Evolutionary conservation across 2,888 invertebrate species (phyloP).

Genomic region (Halocaridina rubra): DNA sequence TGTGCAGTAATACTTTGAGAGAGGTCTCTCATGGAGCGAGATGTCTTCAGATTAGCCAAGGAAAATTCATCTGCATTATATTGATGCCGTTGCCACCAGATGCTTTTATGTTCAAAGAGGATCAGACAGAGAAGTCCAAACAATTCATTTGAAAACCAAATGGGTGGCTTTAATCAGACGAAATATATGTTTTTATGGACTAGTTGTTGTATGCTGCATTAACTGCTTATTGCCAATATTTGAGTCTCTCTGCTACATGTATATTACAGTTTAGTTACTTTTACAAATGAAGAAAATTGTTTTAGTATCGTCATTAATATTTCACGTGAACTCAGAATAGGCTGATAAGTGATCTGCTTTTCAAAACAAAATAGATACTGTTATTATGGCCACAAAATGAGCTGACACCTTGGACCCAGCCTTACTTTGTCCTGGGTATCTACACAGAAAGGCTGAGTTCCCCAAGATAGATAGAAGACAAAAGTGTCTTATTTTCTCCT

Average conservation of each 20-base stretch:
- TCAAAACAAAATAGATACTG: conserved; percentile 69
- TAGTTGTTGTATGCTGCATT: too few relatives aligned
- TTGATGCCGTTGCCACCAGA: conserved; percentile 99
- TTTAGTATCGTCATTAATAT: too few relatives aligned
- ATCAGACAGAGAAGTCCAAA: conserved; percentile 97
- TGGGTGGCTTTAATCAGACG: conserved; percentile 99
- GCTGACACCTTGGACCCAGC: conserved; percentile 99
- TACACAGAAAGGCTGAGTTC: conserved; percentile 99
- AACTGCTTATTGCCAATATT: too few relatives aligned
- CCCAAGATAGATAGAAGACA: conserved; percentile 90
- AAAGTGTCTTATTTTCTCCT: conserved; percentile 95
- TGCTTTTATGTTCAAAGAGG: conserved; percentile 98
- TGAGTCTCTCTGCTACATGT: too few relatives aligned
- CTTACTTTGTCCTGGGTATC: conserved; percentile 90
- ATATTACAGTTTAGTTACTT: too few relatives aligned
- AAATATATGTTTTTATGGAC: too few relatives aligned
- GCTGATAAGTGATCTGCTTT: background rate
- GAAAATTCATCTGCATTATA: conserved; percentile 99
- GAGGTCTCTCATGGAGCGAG: conserved; percentile 98
- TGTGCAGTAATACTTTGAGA: conserved; percentile 98
- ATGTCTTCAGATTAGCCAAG: conserved; percentile 97
- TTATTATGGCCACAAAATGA: conserved; percentile 95
- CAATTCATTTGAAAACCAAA: conserved; percentile 99
- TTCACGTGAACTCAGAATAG: too few relatives aligned
- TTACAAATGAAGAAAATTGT: too few relatives aligned